A percentile compares a stretch with the other conserved stretches of the same genome.
These are phyloP conservation scores for Miniopterus natalensis DNA, from an alignment of 2,113 vertebrate genomes.

Conservation along the genomic window DNA sequence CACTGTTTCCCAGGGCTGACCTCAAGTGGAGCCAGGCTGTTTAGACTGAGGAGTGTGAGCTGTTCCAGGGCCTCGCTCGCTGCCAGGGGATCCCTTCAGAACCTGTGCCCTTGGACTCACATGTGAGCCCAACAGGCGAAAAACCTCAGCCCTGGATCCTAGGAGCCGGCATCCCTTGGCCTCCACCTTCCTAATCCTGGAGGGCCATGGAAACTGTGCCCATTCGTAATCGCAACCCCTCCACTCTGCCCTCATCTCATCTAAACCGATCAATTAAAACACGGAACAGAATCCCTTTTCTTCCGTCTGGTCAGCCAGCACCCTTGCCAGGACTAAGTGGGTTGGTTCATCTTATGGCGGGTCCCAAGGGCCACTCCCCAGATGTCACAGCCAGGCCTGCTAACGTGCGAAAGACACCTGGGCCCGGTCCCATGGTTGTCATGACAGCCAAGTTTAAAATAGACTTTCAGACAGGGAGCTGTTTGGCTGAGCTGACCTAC, in stretches of 20 bases:
- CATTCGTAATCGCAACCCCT: neutral
- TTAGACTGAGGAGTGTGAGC: neutral
- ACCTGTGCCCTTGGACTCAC: too few species aligned
- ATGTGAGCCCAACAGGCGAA: neutral
- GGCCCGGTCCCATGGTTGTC: conserved; percentile 77
- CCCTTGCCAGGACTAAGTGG: conserved; percentile 10
- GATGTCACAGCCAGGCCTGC: conserved; percentile 55
- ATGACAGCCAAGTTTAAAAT: conserved; percentile 82
- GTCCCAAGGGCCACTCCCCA: conserved; percentile 31
- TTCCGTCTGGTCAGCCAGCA: neutral
- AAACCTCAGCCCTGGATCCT: neutral
- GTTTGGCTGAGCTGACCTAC: conserved; percentile 77
- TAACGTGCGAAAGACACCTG: conserved; percentile 78
- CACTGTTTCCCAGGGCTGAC: rapidly evolving
- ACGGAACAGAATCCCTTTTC: neutral
- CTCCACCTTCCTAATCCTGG: rapidly evolving
- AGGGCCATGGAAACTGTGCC: neutral
- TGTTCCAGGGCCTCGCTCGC: neutral
- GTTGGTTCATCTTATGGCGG: neutral
- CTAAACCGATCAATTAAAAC: neutral
- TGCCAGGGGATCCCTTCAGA: neutral
- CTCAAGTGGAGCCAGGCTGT: neutral
- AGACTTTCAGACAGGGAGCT: conserved; percentile 77
- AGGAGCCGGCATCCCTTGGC: neutral
- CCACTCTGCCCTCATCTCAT: neutral